phyloP scores from a whole-genome alignment of 1,140 invertebrate genomes.

The Ruditapes philippinarum region DNA sequence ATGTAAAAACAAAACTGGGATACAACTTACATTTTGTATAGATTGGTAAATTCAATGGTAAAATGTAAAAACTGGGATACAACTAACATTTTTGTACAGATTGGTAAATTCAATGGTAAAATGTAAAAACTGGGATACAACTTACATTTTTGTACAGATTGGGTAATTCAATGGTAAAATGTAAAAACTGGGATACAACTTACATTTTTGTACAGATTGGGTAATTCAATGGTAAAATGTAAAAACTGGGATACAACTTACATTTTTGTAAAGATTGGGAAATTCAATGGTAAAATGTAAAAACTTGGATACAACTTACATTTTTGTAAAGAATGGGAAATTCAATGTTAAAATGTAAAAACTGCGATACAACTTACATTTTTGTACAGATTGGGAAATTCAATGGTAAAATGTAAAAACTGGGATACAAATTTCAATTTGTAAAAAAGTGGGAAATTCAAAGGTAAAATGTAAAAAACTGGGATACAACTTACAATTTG shows the following conservation, averaged over 20 bases:
- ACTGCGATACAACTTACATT: conserved; percentile 22
- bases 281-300: not conserved
- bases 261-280: conserved; percentile 27
- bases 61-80: not conserved
- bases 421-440: not conserved
- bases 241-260: conserved; percentile 33
- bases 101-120: not conserved
- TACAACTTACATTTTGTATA: conserved; percentile 37
- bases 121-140: conserved; percentile 20
- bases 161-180: not conserved
- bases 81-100: conserved; percentile 30
- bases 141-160: conserved; percentile 40
- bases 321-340: conserved; percentile 5
- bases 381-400: conserved; percentile 13
- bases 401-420: not conserved
- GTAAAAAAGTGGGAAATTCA: not conserved
- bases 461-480: not conserved
- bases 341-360: not conserved
- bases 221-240: not conserved
- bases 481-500: conserved; percentile 34
- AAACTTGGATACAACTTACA: conserved; percentile 37
- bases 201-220: conserved; percentile 29
- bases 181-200: conserved; percentile 28
- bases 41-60: not conserved
- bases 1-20: conserved; percentile 19